phyloP scores from a whole-genome alignment of 1,140 invertebrate species.

The Drosophila sp. region DNA sequence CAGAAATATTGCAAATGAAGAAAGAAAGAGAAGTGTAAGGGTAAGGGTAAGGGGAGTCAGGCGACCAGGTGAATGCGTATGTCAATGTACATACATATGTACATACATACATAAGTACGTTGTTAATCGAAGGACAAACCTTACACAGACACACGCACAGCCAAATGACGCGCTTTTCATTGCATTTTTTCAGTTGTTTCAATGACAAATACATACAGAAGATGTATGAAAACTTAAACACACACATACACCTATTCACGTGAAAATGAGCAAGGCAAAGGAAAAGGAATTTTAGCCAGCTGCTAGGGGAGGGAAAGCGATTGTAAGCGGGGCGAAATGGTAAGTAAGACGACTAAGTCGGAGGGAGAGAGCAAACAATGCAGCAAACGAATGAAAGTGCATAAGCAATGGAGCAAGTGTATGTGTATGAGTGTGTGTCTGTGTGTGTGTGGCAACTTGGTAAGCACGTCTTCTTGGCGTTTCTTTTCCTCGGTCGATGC shows the following conservation, averaged over 20 bases:
- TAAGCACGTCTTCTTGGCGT: slow-evolving; percentile 35
- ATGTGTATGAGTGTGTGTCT: slow-evolving; percentile 24
- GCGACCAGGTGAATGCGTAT: slow-evolving; percentile 13
- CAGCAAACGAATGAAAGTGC: slow-evolving; percentile 59
- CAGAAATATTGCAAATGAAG: not conserved
- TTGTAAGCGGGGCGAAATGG: not conserved
- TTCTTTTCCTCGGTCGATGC: not conserved
- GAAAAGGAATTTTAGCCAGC: slow-evolving; percentile 13
- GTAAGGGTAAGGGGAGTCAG: not conserved
- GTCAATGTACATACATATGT: not conserved
- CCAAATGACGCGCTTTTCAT: not conserved
- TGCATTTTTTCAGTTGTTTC: slow-evolving; percentile 14
- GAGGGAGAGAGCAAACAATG: slow-evolving; percentile 17
- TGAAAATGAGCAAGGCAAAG: slow-evolving; percentile 19
- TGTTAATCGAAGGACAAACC: slow-evolving; percentile 16
- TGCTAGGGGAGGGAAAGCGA: slow-evolving; percentile 13
- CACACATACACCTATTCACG: slow-evolving; percentile 1
- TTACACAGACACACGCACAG: not conserved
- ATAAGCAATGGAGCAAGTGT: slow-evolving; percentile 34
- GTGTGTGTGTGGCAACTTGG: slow-evolving; percentile 27
- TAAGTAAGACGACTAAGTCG: not conserved
- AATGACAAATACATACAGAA: slow-evolving; percentile 14
- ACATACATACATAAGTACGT: not conserved
- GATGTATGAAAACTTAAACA: not conserved
- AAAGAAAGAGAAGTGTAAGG: not conserved